Conservation (phyloP, 2,888 invertebrate species). For the Monochamus alternatus region DNA sequence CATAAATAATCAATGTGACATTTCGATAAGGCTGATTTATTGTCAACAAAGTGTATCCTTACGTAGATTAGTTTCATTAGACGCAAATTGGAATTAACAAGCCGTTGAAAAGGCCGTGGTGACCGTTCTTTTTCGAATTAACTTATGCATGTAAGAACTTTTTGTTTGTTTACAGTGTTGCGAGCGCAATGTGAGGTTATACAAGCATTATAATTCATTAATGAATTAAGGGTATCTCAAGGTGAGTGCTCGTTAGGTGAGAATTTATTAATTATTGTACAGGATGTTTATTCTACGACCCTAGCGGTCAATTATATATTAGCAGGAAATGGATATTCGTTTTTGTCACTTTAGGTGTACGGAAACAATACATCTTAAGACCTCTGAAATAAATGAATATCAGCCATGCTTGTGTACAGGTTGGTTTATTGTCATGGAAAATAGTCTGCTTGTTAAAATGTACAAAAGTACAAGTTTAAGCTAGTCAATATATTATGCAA, state of each 20-base stretch:
- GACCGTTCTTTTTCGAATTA: neutral
- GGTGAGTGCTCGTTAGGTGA: neutral
- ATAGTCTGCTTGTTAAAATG: no score
- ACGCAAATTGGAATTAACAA: neutral
- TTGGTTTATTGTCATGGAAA: no score
- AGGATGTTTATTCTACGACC: neutral
- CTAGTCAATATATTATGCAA: no score
- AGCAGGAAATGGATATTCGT: no score
- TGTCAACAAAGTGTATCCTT: neutral
- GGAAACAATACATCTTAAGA: no score
- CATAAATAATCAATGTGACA: constrained; percentile 31
- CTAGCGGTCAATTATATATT: no score
- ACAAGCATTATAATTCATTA: constrained; percentile 4
- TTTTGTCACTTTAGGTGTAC: no score
- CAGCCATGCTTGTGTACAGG: no score
- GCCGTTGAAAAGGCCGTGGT: neutral
- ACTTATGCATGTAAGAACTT: constrained; percentile 1
- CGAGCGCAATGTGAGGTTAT: neutral
- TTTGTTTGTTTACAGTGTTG: constrained; percentile 15
- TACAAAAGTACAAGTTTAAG: no score
- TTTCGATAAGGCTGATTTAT: constrained; percentile 25
- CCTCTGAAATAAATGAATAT: no score
- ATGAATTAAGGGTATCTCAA: constrained; percentile 10
- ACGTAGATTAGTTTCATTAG: neutral
- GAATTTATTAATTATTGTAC: neutral